A percentile compares a stretch with the other conserved stretches of the same genome.
Evolutionary conservation across 2,113 vertebrate genomes (phyloP).

Genomic region (Ginglymostoma cirratum): DNA sequence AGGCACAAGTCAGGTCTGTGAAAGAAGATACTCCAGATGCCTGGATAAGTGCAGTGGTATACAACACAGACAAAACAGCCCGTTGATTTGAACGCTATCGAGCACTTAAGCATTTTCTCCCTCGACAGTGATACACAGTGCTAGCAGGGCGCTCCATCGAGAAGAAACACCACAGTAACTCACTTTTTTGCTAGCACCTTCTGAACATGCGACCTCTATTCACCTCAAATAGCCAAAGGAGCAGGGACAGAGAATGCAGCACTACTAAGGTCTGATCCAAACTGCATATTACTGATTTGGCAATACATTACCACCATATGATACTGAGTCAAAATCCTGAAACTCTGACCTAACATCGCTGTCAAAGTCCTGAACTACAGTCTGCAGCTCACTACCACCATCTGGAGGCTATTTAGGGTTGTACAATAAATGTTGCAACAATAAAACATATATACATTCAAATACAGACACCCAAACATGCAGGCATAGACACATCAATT

Average conservation of each 20-base stretch:
- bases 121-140: background rate
- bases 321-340: background rate
- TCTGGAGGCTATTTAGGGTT: too few species aligned
- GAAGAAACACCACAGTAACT: background rate
- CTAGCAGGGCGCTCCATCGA: background rate
- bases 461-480: too few species aligned
- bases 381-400: background rate
- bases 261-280: background rate
- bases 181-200: background rate
- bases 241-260: background rate
- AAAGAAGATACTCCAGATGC: background rate
- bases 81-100: background rate
- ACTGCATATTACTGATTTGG: background rate
- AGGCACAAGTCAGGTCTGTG: too few species aligned
- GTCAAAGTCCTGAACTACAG: background rate
- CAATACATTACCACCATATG: background rate
- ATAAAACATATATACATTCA: too few species aligned
- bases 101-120: background rate
- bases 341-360: background rate
- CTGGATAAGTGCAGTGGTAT: background rate
- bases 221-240: too few species aligned
- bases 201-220: background rate
- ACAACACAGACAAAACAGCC: background rate
- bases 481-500: too few species aligned
- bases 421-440: too few species aligned